Conservation (phyloP, 1,140 invertebrate genomes). For the Globodera rostochiensis region DNA sequence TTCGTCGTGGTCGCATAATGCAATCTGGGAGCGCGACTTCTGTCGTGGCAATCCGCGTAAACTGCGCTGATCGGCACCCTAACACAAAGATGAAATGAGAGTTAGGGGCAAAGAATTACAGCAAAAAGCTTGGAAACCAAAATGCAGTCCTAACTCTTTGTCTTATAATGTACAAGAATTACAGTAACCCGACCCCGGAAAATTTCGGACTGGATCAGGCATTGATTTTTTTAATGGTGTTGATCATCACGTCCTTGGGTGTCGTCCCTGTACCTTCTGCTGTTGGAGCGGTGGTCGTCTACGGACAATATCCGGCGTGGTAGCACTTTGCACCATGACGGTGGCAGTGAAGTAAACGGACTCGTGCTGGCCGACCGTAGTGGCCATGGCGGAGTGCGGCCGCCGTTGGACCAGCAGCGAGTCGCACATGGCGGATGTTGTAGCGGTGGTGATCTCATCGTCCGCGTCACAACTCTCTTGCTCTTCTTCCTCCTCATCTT, state of each 20-base stretch:
- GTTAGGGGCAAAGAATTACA: not conserved
- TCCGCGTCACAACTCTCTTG: slow-evolving; percentile 19
- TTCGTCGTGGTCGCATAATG: not conserved
- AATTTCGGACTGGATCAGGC: too few relatives aligned
- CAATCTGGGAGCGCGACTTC: slow-evolving; percentile 22
- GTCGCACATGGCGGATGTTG: slow-evolving; percentile 13
- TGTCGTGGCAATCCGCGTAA: slow-evolving; percentile 2
- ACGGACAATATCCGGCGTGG: not conserved
- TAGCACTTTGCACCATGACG: slow-evolving; percentile 8
- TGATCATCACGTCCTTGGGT: not conserved
- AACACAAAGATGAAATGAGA: not conserved
- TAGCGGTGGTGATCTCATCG: slow-evolving; percentile 16
- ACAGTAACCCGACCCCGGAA: too few relatives aligned
- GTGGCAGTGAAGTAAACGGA: slow-evolving; percentile 26
- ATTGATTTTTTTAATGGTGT: not conserved
- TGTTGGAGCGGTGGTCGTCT: not conserved
- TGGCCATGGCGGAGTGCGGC: slow-evolving; percentile 11
- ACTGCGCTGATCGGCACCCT: not conserved
- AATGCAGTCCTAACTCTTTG: too few relatives aligned
- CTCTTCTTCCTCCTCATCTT: slow-evolving; percentile 15
- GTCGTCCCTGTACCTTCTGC: not conserved
- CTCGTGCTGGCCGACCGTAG: slow-evolving; percentile 13
- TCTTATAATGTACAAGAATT: not conserved
- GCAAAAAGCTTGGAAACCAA: too few relatives aligned
- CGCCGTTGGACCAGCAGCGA: slow-evolving; percentile 6